phyloP scores from a whole-genome alignment of 2,888 invertebrate species.

The Stenoptilia bipunctidactyla region DNA sequence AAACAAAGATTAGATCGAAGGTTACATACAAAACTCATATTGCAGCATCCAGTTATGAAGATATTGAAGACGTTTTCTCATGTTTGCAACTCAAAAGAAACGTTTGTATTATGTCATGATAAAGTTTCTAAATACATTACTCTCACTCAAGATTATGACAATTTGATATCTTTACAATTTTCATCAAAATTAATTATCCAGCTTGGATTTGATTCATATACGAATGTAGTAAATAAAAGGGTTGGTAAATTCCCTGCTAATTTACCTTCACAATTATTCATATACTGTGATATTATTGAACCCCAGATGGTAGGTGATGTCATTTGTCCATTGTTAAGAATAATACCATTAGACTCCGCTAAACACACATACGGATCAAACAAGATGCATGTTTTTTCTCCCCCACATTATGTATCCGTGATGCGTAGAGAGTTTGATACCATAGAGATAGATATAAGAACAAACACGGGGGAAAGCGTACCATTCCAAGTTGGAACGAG shows the following conservation, averaged over 20 bases:
- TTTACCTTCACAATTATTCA: constrained; percentile 15
- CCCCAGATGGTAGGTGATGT: constrained; percentile 18
- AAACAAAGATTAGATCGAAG: too few species aligned
- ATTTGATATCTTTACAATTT: constrained; percentile 1
- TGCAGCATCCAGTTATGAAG: constrained; percentile 17
- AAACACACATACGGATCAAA: constrained; percentile 18
- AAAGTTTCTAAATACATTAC: constrained; percentile 11
- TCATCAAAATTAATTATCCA: constrained; percentile 14
- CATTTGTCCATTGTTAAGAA: constrained; percentile 16
- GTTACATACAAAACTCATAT: constrained; percentile 16
- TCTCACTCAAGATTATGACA: background rate
- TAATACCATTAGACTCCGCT: constrained; percentile 17
- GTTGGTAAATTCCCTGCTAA: constrained; percentile 16
- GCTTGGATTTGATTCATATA: constrained; percentile 17
- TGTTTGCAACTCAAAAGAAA: constrained; percentile 14
- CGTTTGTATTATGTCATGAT: constrained; percentile 15
- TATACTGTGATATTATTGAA: constrained; percentile 16
- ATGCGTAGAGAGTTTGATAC: constrained; percentile 24
- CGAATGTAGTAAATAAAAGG: constrained; percentile 9
- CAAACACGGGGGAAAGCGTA: constrained; percentile 19
- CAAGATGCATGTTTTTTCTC: constrained; percentile 19
- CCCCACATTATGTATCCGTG: constrained; percentile 20
- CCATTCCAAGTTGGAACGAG: constrained; percentile 22
- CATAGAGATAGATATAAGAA: constrained; percentile 25
- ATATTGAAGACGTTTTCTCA: constrained; percentile 11